Evolutionary conservation across 2,113 vertebrate species (phyloP), one percentile per base, ranked within the genome.

Genomic region (Thalassoma bifasciatum): DNA sequence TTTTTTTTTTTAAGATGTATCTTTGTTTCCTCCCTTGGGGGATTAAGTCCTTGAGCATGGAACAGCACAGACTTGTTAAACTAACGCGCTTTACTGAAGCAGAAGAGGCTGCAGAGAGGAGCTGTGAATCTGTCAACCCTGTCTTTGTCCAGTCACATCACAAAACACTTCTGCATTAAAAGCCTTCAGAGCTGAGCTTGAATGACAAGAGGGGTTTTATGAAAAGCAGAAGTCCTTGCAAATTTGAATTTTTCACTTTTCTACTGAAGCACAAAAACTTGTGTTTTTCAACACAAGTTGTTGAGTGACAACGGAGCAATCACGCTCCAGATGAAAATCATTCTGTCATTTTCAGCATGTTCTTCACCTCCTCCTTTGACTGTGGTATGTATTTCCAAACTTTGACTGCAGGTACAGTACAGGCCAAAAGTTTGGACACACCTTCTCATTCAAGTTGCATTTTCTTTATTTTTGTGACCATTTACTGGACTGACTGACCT

Each of bases 11-110:
- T 52, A 24, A 46, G 30, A 63, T 14, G 0, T 56, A 60, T 77
- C 69, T 82, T 54, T 75, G 75, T 87, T 88, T 65, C 63, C 49
- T 69, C 79, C 85, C 83, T 47, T 7, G 59, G 67, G 81, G 85
- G 88, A 90, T 90, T 88, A 85, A 81, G 85, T 82, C 76, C 72
- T 85, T 82, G 86, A 73, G 70, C 81, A 72, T 84, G 23, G 26
- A 79, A 84, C 61, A 80, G 75, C 77, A 81, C 85, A 66, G 80
- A 87, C 88, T 89, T 90, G 88, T 91, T 91, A 89, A 89, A 87
- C 61, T 78, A 81, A 74, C 46, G 19, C 19, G 76, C 84, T 88
- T 89, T 89, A 81, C 74, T 91, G 88, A 85, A 86, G 51, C 86
- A 86, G 81, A 88, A 86, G 86, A 77, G 44, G 51, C 68, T 58